phyloP scores from a whole-genome alignment of 2,113 vertebrate species.

The Hepsetus odoe region DNA sequence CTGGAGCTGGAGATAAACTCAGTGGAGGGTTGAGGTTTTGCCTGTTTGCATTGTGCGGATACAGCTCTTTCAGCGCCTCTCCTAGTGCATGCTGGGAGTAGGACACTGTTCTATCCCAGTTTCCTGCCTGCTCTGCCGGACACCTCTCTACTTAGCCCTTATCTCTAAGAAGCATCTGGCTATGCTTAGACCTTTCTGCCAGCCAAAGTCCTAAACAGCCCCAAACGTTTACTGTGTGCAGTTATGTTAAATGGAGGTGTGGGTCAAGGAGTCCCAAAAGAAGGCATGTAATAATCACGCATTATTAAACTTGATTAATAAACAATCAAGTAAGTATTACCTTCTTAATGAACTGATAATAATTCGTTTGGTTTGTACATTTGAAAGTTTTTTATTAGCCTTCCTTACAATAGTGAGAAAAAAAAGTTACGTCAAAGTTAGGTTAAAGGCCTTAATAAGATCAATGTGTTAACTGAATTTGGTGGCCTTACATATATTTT shows the following conservation, averaged over 20 bases:
- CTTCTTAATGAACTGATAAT: no score
- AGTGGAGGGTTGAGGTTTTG: not conserved
- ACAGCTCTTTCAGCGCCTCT: conserved; percentile 43
- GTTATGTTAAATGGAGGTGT: not conserved
- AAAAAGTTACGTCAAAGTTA: no score
- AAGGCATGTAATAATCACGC: no score
- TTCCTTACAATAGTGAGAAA: no score
- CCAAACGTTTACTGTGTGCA: not conserved
- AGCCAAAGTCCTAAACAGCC: not conserved
- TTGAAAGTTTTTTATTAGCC: no score
- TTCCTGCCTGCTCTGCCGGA: conserved; percentile 48
- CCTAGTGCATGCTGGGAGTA: conserved; percentile 54
- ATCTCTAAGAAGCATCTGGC: conserved; percentile 35
- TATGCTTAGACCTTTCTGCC: not conserved
- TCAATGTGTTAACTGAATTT: no score
- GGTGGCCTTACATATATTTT: no score
- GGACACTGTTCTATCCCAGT: conserved; percentile 38
- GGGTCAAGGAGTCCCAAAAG: no score
- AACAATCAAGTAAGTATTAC: no score
- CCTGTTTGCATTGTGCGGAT: conserved; percentile 41
- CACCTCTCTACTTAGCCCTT: conserved; percentile 14
- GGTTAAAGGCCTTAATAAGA: no score
- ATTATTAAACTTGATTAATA: no score
- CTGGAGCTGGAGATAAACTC: conserved; percentile 49
- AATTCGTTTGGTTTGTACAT: no score